Percentiles rank a stretch among this genome's conserved stretches.
phyloP scores from a whole-genome alignment of 2,888 invertebrate species.

The Mesochorus sp. region DNA sequence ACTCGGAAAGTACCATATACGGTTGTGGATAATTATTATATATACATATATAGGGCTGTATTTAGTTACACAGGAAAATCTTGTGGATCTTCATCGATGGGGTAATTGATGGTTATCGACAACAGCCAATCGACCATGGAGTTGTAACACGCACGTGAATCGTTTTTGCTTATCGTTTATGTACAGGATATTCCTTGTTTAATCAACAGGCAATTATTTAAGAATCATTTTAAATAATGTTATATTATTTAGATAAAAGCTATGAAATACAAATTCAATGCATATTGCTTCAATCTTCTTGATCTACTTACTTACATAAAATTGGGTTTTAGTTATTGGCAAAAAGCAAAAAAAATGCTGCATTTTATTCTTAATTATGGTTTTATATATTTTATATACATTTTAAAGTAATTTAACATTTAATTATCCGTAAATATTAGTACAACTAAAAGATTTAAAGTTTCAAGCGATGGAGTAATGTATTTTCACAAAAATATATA shows the following conservation, averaged over 20 bases:
- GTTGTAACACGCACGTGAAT: conserved; percentile 35
- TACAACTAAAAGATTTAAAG: not conserved
- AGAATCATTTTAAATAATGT: no score
- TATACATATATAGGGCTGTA: not conserved
- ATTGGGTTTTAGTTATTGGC: no score
- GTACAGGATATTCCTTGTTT: not conserved
- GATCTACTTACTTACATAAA: no score
- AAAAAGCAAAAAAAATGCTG: no score
- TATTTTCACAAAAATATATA: not conserved
- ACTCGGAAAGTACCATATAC: conserved; percentile 7
- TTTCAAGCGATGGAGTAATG: not conserved
- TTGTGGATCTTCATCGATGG: conserved; percentile 24
- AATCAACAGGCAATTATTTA: no score
- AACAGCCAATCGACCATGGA: conserved; percentile 33
- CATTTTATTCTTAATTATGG: no score
- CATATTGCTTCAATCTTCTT: no score
- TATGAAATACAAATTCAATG: no score
- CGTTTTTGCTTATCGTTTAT: not conserved
- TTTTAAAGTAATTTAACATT: no score
- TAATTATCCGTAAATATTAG: not conserved
- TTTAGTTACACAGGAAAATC: conserved; percentile 16
- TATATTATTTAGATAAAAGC: no score
- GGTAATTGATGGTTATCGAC: conserved; percentile 51
- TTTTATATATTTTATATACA: no score
- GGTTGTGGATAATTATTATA: no score